Evolutionary conservation across 2,797 vertebrate genomes (phyloP).

Genomic region (Lepilemur ruficaudatus): DNA sequence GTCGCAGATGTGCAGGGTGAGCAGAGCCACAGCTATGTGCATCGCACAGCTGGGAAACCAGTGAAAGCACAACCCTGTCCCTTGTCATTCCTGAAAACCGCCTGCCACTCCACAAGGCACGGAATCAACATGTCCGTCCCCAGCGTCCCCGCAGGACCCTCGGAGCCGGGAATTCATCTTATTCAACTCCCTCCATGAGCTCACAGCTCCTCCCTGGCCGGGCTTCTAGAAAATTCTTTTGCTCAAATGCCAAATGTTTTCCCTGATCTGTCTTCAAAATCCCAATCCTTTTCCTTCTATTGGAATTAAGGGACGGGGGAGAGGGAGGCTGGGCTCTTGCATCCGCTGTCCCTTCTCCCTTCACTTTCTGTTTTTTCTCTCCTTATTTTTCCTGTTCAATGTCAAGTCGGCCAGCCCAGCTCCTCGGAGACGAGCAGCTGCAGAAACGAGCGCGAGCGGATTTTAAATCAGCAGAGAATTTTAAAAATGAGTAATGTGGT

Average conservation of each 20-base stretch:
- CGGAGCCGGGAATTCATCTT: not conserved
- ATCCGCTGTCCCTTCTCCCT: not conserved
- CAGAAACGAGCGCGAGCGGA: not conserved
- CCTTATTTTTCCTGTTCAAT: not conserved
- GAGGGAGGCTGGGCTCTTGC: fast-evolving
- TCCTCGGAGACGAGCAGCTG: not conserved
- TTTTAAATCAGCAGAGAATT: slow-evolving; percentile 34
- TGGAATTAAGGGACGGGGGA: not conserved
- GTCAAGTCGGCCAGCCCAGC: not conserved
- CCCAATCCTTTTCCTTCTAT: not conserved
- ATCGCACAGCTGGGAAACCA: slow-evolving; percentile 47
- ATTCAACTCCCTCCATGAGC: not conserved
- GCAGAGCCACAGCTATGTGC: slow-evolving; percentile 37
- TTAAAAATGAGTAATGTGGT: not conserved
- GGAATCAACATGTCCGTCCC: fast-evolving
- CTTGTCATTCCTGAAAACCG: not conserved
- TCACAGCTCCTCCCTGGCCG: not conserved
- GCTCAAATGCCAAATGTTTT: not conserved
- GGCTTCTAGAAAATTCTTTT: not conserved
- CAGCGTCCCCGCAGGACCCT: not conserved
- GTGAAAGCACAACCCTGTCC: not conserved
- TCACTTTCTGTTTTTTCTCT: not conserved
- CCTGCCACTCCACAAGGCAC: fast-evolving
- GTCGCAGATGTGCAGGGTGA: slow-evolving; percentile 33
- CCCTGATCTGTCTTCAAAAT: not conserved